Evolutionary conservation across 2,888 invertebrate species (phyloP), one percentile per base, ranked within the genome.

Genomic region (Sinhomidia bicolor): DNA sequence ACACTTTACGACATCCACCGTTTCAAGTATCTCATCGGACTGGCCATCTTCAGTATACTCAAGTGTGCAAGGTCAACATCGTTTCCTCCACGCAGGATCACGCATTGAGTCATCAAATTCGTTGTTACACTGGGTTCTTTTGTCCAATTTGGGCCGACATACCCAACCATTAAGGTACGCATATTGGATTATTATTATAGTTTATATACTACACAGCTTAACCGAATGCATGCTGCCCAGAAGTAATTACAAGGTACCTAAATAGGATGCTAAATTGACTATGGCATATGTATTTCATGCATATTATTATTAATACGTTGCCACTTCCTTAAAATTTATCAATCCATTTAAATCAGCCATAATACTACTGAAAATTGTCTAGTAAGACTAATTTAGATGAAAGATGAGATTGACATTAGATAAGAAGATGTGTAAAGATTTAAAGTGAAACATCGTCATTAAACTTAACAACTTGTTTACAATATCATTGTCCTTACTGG

Each of bases 1-100:
- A 78, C 92, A 91, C 62, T 91, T 92, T 51, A 89, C 88, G 10
- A 89, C 89, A n/a, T 90, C 90, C 23, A 89, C 89, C 20, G 89
- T 90, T n/a, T 89, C 91, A 17, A 91, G 91, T 79, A 91, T 92
- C 57, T 92, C 92, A 17, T 92, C 92, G 76, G 92, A 92, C 44
- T 92, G 92, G 92, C 90, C 91, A 47, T 91, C 92, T 7, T 92
- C 92, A 74, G 91, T 89, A 14, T 90, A 91, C 62, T 91, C 92
- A 68, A 91, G 91, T 85, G 89, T 71, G 29, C 90, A 90, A 89
- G 91, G 91, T 79, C 90, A 88, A n/a, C 79, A 88, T 82, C 85
- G 89, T 65, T 88, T 83, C 78, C 86, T 89, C 17, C 90, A 91
- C 74, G 82, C 89, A 71, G 90, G 88, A 51, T 90, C 89, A 60